Conservation (phyloP, 2,113 vertebrate species). For the Myotis yumanensis region DNA sequence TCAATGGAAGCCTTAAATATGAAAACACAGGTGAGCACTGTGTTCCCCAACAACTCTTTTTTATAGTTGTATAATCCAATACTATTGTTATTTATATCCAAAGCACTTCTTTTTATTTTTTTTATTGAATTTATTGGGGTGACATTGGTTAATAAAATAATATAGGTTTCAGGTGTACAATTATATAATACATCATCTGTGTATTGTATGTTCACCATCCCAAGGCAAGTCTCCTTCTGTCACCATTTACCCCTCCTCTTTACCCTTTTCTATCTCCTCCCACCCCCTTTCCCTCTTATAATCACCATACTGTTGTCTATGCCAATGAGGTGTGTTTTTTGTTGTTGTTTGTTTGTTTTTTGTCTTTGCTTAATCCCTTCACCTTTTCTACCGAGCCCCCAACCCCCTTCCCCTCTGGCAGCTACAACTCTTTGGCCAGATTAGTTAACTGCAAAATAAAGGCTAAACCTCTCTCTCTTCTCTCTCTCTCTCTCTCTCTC, state of each 20-base stretch:
- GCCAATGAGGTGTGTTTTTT: not conserved
- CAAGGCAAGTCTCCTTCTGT: not conserved
- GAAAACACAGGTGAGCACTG: slow-evolving; percentile 30
- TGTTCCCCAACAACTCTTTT: not conserved
- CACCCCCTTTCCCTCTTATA: not conserved
- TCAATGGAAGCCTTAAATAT: not conserved
- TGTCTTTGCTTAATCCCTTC: not conserved
- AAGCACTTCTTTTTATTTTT: not conserved
- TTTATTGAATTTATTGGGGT: not conserved
- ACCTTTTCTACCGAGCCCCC: not conserved
- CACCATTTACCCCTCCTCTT: not conserved
- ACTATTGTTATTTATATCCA: not conserved
- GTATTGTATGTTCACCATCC: not conserved
- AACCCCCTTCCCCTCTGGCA: not conserved
- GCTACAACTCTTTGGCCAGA: not conserved
- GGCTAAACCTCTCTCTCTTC: not conserved
- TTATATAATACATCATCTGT: not conserved
- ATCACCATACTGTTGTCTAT: not conserved
- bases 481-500: not conserved
- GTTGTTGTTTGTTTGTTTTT: too few species aligned
- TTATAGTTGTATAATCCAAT: not conserved
- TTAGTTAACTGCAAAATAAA: not conserved
- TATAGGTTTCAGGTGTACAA: not conserved
- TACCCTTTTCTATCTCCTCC: not conserved
- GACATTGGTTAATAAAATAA: not conserved